A percentile compares a stretch with the other conserved stretches of the same genome.
These are phyloP conservation scores for Crocidura indochinensis DNA, from an alignment of 2,797 vertebrate genomes.

Conservation along the genomic window DNA sequence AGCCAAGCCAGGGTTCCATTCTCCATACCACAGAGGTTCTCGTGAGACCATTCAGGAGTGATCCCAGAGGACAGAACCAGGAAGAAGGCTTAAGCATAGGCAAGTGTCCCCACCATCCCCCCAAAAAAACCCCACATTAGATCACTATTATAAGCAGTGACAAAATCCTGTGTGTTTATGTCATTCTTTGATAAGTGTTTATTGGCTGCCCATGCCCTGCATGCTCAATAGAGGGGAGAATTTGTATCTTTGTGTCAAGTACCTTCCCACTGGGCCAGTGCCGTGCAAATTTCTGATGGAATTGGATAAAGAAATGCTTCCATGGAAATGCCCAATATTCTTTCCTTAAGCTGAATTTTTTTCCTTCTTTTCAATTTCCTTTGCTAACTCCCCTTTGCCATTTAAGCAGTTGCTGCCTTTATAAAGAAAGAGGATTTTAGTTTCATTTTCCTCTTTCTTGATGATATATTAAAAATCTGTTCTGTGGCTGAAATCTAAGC, in stretches of 20 bases:
- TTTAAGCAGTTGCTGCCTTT: neutral
- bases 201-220: neutral
- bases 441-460: neutral
- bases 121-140: no score
- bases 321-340: neutral
- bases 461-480: neutral
- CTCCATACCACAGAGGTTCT: no score
- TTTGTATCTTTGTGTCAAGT: neutral
- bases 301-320: neutral
- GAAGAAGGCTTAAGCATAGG: no score
- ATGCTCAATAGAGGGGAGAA: neutral
- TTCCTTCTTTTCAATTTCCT: neutral
- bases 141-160: neutral
- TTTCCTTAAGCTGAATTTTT: neutral
- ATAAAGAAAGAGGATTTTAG: neutral
- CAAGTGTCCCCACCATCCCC: no score
- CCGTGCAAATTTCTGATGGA: neutral
- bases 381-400: neutral
- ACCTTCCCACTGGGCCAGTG: neutral
- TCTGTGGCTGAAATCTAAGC: neutral
- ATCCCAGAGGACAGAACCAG: no score
- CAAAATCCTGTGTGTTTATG: neutral
- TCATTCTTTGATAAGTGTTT: slow-evolving; percentile 11
- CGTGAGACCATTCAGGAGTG: no score
- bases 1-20: no score